phyloP scores from a whole-genome alignment of 2,797 vertebrate genomes.

The Heterohyrax brucei region DNA sequence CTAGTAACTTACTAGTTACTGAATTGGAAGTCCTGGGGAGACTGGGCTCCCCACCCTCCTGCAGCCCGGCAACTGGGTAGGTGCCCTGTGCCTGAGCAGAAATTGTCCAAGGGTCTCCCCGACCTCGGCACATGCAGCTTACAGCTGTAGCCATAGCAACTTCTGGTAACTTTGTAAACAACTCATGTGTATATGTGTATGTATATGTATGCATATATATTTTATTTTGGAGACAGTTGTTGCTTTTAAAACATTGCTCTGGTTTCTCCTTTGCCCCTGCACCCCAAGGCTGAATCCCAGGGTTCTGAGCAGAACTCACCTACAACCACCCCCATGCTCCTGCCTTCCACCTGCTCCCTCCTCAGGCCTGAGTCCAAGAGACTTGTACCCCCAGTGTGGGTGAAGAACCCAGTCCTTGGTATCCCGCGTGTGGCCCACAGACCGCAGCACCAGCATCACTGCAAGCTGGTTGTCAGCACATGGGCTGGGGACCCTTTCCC shows the following conservation, averaged over 20 bases:
- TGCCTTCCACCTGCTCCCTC: not conserved
- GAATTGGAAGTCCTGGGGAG: no score
- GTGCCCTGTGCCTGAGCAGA: not conserved
- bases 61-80: not conserved
- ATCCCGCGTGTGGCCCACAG: not conserved
- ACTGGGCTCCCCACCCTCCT: not conserved
- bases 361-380: not conserved
- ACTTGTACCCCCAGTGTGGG: accelerated
- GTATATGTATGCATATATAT: not conserved
- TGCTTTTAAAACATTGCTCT: not conserved
- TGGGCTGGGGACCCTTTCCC: not conserved
- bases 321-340: accelerated
- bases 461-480: not conserved
- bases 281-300: accelerated
- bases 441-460: no score
- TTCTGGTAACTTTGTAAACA: slow-evolving; percentile 52
- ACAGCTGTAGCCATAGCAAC: slow-evolving; percentile 88
- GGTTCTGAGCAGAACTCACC: accelerated
- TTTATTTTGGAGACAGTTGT: not conserved
- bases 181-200: not conserved
- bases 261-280: not conserved
- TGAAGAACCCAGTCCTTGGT: no score
- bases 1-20: accelerated
- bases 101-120: slow-evolving; percentile 53
- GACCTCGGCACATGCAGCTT: not conserved